Evolutionary conservation across 2,797 vertebrate species (phyloP).

Genomic region (Sebastes wilsoni): DNA sequence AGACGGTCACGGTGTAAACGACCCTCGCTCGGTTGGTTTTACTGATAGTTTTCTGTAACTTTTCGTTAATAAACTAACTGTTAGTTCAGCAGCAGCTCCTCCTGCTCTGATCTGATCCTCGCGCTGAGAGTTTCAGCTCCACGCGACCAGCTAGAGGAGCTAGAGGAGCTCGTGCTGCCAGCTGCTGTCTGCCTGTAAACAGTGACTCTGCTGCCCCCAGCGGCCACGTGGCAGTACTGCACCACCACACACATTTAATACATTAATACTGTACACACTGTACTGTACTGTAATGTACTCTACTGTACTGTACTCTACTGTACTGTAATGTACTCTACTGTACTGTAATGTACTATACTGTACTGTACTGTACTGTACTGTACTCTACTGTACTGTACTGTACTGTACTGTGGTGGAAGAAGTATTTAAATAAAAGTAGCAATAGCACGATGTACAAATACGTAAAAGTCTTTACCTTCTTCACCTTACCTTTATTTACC

Average conservation of each 20-base stretch:
- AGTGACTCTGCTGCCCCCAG: slow-evolving; percentile 62
- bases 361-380: no score
- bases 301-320: no score
- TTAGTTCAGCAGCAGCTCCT: background rate
- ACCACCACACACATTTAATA: background rate
- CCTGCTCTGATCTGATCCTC: no score
- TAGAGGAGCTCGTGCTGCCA: slow-evolving; percentile 47
- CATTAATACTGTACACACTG: no score
- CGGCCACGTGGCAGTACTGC: slow-evolving; percentile 11
- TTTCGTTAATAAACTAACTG: slow-evolving; percentile 14
- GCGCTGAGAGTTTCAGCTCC: slow-evolving; percentile 34
- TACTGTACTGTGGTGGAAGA: background rate
- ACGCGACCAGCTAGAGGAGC: slow-evolving; percentile 52
- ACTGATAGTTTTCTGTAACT: slow-evolving; percentile 45
- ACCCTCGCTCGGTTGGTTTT: background rate
- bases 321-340: no score
- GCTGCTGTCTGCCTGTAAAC: slow-evolving; percentile 72
- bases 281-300: no score
- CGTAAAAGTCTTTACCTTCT: no score
- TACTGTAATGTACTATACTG: no score
- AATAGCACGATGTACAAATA: background rate
- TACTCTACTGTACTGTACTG: no score
- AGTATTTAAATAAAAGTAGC: background rate
- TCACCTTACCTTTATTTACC: no score
- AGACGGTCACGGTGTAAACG: slow-evolving; percentile 8